A percentile compares a stretch with the other conserved stretches of the same genome.
These are phyloP conservation scores for Acanthosoma haemorrhoidale DNA, from an alignment of 2,888 invertebrate species.

Conservation along the genomic window DNA sequence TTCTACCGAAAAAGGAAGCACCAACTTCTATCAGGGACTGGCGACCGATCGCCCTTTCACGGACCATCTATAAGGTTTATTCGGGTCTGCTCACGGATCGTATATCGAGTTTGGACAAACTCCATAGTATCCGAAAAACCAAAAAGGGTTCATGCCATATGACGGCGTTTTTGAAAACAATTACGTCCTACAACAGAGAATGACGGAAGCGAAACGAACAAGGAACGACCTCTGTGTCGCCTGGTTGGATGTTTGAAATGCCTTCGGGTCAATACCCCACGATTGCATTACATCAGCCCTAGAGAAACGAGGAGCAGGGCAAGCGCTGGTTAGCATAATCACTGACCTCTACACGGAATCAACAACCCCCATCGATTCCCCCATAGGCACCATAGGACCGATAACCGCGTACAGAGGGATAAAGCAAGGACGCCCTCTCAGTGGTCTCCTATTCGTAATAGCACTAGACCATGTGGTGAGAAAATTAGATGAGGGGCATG, in stretches of 20 bases:
- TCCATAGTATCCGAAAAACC: no score
- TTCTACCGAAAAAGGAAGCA: conserved; percentile 33
- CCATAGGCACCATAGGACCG: neutral
- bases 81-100: conserved; percentile 34
- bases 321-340: neutral
- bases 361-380: conserved; percentile 11
- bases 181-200: no score
- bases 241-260: conserved; percentile 29
- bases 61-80: no score
- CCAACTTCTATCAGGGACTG: conserved; percentile 42
- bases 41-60: conserved; percentile 43
- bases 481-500: neutral
- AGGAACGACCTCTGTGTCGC: no score
- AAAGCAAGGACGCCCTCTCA: conserved; percentile 25
- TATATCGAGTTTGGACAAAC: no score
- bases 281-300: neutral
- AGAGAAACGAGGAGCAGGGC: neutral
- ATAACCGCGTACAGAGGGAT: conserved; percentile 15
- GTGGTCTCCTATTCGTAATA: no score
- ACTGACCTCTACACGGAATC: neutral
- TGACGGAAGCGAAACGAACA: neutral
- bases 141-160: no score
- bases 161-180: no score
- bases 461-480: no score
- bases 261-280: conserved; percentile 25